Base-by-base conservation (phyloP, 2,113 vertebrate species). In the Neopipo cinnamomea region DNA sequence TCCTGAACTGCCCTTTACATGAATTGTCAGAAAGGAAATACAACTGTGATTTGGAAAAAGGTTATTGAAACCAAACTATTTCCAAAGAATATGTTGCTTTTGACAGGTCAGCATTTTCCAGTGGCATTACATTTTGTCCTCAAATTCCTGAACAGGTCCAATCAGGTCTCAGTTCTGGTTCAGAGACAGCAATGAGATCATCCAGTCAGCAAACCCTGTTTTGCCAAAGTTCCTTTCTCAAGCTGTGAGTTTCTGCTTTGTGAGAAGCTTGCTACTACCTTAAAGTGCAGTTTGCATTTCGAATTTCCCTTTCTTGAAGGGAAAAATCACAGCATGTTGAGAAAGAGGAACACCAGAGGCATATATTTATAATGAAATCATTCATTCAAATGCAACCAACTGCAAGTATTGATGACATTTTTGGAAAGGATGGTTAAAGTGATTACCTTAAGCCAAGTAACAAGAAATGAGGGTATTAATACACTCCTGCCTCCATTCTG, bases 61-160 rank as follows among this genome's bases (percentile, higher is more conserved):
- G 52, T 75, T 72, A n/a, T 68, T 87, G 71, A 92, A 87, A 87
- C 9, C 47, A 65, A 96, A 52, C 20, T 56, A 27, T 61, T 92
- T 87, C 74, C 73, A 87, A 91, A 47, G 22, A 87, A 37, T 61
- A 55, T 31, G 14, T 61, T 91, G 33, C 0, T 84, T 95, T 82
- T 87, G 65, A 85, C 44, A 68, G 33, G 63, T 85, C 70, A 92
- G 73, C 42, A 79, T 87, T 96, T 95, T 89, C 73, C 44, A 75
- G 7, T 56, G 77, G 63, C 52, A 72, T 75, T 91, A 72, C 4
- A 72, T 82, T 91, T 89, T 79, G n/a, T 82, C 53, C 70, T 87
- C 55, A 56, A 65, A 82, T 82, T 95, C 70, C 49, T 76, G 61
- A 95, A 44, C n/a, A 58, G 20, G 44, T 81, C 86, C 83, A 50